Percentiles rank a stretch among this genome's conserved stretches.
phyloP scores from a whole-genome alignment of 1,140 invertebrate species.

The Scaptodrosophila lebanonensis region DNA sequence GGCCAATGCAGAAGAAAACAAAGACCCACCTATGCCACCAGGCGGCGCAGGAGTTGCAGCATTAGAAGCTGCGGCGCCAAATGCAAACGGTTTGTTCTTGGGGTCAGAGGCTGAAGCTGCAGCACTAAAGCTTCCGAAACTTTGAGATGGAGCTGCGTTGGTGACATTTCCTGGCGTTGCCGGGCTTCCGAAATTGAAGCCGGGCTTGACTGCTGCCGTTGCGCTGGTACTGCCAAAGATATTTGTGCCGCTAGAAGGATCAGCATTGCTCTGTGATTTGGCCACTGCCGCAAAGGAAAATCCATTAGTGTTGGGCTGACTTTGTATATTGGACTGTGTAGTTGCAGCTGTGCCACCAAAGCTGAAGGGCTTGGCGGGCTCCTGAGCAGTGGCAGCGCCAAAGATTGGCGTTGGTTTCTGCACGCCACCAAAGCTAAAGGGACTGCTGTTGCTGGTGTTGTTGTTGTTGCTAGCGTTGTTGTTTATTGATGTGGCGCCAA shows the following conservation, averaged over 20 bases:
- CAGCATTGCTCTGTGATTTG: constrained; percentile 12
- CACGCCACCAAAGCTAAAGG: neutral
- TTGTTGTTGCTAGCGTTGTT: neutral
- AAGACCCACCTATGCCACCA: constrained; percentile 26
- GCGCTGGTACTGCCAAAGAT: constrained; percentile 20
- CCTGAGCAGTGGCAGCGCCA: constrained; percentile 7
- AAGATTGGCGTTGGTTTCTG: neutral
- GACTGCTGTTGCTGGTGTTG: neutral
- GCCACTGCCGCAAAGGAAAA: constrained; percentile 39
- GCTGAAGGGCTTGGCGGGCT: constrained; percentile 2
- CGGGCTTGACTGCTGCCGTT: constrained; percentile 22
- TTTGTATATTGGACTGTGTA: constrained; percentile 3
- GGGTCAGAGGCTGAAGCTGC: constrained; percentile 2
- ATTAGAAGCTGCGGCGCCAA: constrained; percentile 27
- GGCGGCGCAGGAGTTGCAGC: neutral
- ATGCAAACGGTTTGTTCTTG: constrained; percentile 47
- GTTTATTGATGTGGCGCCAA: too few species aligned
- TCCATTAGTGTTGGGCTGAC: constrained; percentile 9
- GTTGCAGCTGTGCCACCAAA: constrained; percentile 22
- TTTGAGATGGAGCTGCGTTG: neutral
- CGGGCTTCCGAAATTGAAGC: constrained; percentile 34
- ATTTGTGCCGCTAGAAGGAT: constrained; percentile 8
- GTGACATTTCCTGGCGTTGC: constrained; percentile 4
- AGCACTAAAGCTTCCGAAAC: constrained; percentile 39
- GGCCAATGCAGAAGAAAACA: constrained; percentile 45